Evolutionary conservation across 2,888 invertebrate genomes (phyloP).

Genomic region (Pseudococcus viburni): DNA sequence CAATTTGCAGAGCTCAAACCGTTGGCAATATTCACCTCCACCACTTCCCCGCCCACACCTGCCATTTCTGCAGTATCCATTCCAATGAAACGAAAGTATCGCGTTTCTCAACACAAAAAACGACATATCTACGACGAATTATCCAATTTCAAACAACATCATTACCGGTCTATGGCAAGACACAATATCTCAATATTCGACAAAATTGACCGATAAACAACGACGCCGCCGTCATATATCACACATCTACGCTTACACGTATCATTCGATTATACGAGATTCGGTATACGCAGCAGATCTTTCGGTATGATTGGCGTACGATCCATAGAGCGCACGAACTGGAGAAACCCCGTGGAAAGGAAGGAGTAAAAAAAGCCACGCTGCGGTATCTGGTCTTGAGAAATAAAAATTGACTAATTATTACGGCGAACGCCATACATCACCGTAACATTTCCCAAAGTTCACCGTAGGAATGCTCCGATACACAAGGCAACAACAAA

Average conservation of each 20-base stretch:
- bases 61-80: not conserved
- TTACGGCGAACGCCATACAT: constrained; percentile 7
- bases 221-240: constrained; percentile 14
- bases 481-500: constrained; percentile 17
- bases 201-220: not conserved
- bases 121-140: not conserved
- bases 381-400: not conserved
- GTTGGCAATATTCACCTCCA: no score
- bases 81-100: not conserved
- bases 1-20: no score
- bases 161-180: not conserved
- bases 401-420: constrained; percentile 34
- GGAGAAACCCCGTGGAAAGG: not conserved
- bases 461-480: constrained; percentile 28
- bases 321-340: not conserved
- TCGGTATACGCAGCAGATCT: constrained; percentile 3
- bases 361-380: not conserved
- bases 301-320: constrained; percentile 4
- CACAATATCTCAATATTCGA: not conserved
- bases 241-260: not conserved
- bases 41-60: no score
- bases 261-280: not conserved
- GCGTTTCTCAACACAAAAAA: no score
- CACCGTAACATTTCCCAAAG: constrained; percentile 41
- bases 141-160: not conserved